phyloP scores from a whole-genome alignment of 2,113 vertebrate species.

The Hippocampus barbouri region DNA sequence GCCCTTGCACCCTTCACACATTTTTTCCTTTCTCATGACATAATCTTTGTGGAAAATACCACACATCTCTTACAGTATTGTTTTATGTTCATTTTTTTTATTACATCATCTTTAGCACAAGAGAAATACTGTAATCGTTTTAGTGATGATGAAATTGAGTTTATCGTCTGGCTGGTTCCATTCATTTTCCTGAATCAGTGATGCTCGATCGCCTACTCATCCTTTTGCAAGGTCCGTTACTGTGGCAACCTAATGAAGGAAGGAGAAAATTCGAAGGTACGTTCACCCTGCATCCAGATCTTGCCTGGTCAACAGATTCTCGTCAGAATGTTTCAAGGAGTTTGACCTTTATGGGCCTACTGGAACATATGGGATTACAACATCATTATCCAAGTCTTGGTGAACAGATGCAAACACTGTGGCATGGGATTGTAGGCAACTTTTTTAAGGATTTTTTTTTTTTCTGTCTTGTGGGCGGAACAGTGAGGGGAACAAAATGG shows the following conservation, averaged over 20 bases:
- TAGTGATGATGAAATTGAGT: conserved; percentile 8
- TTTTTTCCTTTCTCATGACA: not conserved
- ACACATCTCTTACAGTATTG: not conserved
- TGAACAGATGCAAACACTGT: not conserved
- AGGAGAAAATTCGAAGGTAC: conserved; percentile 48
- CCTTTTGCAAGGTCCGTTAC: conserved; percentile 66
- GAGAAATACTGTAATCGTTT: conserved; percentile 18
- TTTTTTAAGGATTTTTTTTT: not conserved
- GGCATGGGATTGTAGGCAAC: not conserved
- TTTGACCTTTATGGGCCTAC: conserved; percentile 4
- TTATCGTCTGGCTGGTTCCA: conserved; percentile 7
- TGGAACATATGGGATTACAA: not conserved
- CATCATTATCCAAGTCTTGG: not conserved
- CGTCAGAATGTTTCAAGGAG: conserved; percentile 19
- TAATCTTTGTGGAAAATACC: not conserved
- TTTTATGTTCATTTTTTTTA: not conserved
- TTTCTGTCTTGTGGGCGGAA: not conserved
- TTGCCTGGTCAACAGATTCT: conserved; percentile 11
- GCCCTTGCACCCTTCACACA: not conserved
- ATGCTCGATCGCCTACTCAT: conserved; percentile 25
- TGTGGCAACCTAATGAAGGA: conserved; percentile 70
- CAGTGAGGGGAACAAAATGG: not conserved
- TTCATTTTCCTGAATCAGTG: conserved; percentile 45
- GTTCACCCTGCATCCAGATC: conserved; percentile 25
- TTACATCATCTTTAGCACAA: not conserved